A percentile compares a stretch with the other conserved stretches of the same genome.
Evolutionary conservation across 2,888 invertebrate genomes (phyloP).

Genomic region (Sinohyriopsis cumingii): DNA sequence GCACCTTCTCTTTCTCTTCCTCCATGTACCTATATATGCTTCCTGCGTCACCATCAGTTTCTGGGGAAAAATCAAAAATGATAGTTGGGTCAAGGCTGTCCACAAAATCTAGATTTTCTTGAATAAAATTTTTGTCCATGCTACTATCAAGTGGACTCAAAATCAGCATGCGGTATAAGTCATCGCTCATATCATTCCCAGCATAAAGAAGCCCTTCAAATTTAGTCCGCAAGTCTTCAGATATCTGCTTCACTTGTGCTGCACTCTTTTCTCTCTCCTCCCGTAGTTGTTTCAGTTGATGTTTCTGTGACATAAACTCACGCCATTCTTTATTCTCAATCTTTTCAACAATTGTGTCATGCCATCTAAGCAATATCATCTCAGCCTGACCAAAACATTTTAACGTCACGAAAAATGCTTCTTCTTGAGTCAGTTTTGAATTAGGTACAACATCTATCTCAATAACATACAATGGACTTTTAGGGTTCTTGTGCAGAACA

Average conservation of each 20-base stretch:
- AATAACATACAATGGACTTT: background rate
- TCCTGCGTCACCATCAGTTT: background rate
- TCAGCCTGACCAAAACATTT: too few species aligned
- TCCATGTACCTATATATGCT: constrained; percentile 5
- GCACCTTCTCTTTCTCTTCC: constrained; percentile 2
- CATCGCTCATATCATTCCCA: constrained; percentile 7
- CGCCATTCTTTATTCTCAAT: background rate
- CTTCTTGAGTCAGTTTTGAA: background rate
- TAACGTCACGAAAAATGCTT: constrained; percentile 6
- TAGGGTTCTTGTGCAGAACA: too few species aligned
- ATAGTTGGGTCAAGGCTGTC: constrained; percentile 3
- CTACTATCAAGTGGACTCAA: constrained; percentile 1
- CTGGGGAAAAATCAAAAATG: constrained; percentile 9
- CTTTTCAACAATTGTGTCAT: too few species aligned
- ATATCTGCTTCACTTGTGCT: background rate
- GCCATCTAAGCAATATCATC: too few species aligned
- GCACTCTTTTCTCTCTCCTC: constrained; percentile 2
- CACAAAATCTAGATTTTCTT: constrained; percentile 6
- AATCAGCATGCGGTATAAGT: constrained; percentile 8
- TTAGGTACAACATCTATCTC: constrained; percentile 15
- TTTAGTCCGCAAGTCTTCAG: constrained; percentile 8
- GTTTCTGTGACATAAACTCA: constrained; percentile 7
- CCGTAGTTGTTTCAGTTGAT: constrained; percentile 1
- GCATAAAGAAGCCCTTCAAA: constrained; percentile 7
- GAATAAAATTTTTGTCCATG: background rate